Conservation (phyloP, 2,888 invertebrate species). For the Clusia tigrina region DNA sequence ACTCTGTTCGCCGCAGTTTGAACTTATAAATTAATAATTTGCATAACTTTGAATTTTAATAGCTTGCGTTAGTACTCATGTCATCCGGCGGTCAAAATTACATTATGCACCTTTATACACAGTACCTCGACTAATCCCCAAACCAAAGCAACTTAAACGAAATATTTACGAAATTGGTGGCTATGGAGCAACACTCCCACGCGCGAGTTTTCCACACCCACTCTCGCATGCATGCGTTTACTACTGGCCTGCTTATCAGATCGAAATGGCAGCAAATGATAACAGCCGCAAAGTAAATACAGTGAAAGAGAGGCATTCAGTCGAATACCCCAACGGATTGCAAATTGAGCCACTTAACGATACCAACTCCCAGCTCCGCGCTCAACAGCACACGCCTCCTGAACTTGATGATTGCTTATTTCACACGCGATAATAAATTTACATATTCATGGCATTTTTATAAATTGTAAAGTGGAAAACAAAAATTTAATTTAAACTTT, state of each 20-base stretch:
- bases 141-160: too few relatives aligned
- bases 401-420: slow-evolving; percentile 8
- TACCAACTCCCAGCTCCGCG: too few relatives aligned
- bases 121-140: too few relatives aligned
- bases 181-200: too few relatives aligned
- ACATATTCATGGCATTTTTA: slow-evolving; percentile 20
- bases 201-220: background rate
- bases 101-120: too few relatives aligned
- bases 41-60: too few relatives aligned
- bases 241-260: background rate
- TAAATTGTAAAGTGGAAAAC: background rate
- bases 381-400: too few relatives aligned
- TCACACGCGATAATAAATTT: slow-evolving; percentile 19
- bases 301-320: background rate
- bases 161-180: too few relatives aligned
- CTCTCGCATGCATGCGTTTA: background rate
- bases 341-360: slow-evolving; percentile 9
- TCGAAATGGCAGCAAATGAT: slow-evolving; percentile 5
- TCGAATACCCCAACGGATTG: background rate
- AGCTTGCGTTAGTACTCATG: too few relatives aligned
- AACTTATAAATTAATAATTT: too few relatives aligned
- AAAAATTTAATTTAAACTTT: slow-evolving; percentile 3
- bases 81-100: too few relatives aligned
- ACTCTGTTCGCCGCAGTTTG: too few relatives aligned
- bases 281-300: background rate